Percentiles rank a stretch among this genome's conserved stretches.
Evolutionary conservation across 2,113 vertebrate species (phyloP).

Genomic region (Cryptomyrus ogoouensis): DNA sequence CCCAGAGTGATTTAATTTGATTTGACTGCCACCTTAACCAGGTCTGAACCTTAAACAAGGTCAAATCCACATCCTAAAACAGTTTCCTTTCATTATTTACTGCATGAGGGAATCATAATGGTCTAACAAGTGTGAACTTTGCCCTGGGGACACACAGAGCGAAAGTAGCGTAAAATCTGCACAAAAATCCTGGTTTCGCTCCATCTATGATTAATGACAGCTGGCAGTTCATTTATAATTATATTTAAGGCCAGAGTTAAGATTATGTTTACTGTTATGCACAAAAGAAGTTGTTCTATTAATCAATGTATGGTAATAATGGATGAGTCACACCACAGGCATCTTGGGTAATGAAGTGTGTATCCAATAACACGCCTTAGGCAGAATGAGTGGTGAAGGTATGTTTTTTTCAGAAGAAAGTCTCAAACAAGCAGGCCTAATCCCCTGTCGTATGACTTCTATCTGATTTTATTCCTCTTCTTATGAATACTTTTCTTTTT

Average conservation of each 20-base stretch:
- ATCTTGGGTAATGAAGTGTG: background rate
- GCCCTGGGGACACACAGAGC: background rate
- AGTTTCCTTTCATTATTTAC: background rate
- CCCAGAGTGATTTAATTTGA: background rate
- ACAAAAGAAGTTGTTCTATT: background rate
- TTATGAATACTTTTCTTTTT: background rate
- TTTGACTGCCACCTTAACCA: background rate
- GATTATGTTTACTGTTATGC: background rate
- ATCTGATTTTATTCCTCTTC: background rate
- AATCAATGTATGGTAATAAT: background rate
- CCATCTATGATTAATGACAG: background rate
- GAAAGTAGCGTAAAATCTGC: background rate
- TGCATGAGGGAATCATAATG: background rate
- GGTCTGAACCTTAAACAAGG: background rate
- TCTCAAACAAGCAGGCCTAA: background rate
- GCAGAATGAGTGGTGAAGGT: background rate
- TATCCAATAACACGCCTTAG: background rate
- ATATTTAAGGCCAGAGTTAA: background rate
- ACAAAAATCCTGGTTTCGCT: background rate
- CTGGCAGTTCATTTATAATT: background rate
- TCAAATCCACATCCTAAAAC: background rate
- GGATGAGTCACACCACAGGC: background rate
- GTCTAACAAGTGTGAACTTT: background rate
- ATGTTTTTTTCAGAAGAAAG: background rate
- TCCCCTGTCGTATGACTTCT: background rate